phyloP scores from a whole-genome alignment of 2,888 invertebrate genomes.

The Drepanosiphum platanoidis region DNA sequence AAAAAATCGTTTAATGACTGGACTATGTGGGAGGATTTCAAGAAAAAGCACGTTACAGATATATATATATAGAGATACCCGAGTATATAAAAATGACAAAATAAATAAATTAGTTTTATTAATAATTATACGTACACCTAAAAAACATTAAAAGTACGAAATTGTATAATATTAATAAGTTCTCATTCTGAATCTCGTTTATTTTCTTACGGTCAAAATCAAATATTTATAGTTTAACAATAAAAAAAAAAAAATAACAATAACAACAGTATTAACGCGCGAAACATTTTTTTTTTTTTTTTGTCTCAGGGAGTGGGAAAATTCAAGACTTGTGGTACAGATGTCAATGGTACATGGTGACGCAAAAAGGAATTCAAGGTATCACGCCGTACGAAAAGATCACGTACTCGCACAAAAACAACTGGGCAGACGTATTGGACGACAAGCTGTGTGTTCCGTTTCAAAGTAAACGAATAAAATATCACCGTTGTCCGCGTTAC shows the following conservation, averaged over 20 bases:
- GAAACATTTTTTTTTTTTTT: no score
- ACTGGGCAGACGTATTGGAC: slow-evolving; percentile 67
- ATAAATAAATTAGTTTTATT: no score
- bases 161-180: no score
- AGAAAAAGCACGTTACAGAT: no score
- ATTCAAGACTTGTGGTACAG: slow-evolving; percentile 71
- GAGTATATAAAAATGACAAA: no score
- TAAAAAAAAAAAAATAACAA: neutral
- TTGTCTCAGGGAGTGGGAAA: slow-evolving; percentile 68
- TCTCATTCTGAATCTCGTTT: no score
- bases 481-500: neutral
- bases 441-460: slow-evolving; percentile 69
- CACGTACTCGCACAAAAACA: slow-evolving; percentile 65
- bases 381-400: slow-evolving; percentile 70
- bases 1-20: no score
- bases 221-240: slow-evolving; percentile 5
- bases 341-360: slow-evolving; percentile 71
- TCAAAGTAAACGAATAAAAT: slow-evolving; percentile 65
- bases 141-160: no score
- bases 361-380: slow-evolving; percentile 70
- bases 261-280: neutral
- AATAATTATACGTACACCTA: no score
- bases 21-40: no score
- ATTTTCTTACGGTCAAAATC: no score
- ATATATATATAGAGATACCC: no score